Evolutionary conservation across 2,888 invertebrate species (phyloP), one percentile per base, ranked within the genome.

Genomic region (Melanostoma scalare): DNA sequence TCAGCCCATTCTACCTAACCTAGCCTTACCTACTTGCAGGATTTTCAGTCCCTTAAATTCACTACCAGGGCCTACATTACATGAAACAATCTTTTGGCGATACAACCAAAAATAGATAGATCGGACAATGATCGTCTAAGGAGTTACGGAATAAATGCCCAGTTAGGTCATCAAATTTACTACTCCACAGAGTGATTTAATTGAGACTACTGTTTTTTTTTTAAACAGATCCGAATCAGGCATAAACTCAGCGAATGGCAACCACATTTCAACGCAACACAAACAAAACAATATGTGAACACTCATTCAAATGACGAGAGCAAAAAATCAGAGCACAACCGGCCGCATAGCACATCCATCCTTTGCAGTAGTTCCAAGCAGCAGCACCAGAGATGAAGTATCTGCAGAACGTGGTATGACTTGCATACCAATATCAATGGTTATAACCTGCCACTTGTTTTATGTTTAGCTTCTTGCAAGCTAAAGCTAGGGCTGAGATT

Each of bases 381-480:
- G 33, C 33, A 44, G 60, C 60, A 60, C n/a, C 58, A 72, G 56
- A 79, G 71, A 76, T 76, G 71, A 74, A 76, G 63, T 84, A 81
- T 81, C 81, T 78, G 78, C 55, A 81, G 76, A 85, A 60, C 71
- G 85, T 86, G 85, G 85, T 85, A 85, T 86, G 86, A 85, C 85
- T 85, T 85, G 85, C 81, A 86, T 86, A 85, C 81, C 81, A 85
- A 86, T 85, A 85, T 77, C 77, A 78, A 65, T 74, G 73, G 77
- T 74, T 78, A 78, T 73, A 82, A 78, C 63, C 73, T 73, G 77
- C 82, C 77, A 77, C 77, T 82, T 82, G 73, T 68, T 68, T 52
- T 68, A 46, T 78, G 74, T 56, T 69, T 61, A 38, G 48, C 35
- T 69, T 69, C 55, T 63, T 55, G 44, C 30, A 50, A n/a, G n/a